A percentile compares a stretch with the other conserved stretches of the same genome.
phyloP scores from a whole-genome alignment of 2,113 vertebrate genomes.

The Aptenodytes patagonicus region DNA sequence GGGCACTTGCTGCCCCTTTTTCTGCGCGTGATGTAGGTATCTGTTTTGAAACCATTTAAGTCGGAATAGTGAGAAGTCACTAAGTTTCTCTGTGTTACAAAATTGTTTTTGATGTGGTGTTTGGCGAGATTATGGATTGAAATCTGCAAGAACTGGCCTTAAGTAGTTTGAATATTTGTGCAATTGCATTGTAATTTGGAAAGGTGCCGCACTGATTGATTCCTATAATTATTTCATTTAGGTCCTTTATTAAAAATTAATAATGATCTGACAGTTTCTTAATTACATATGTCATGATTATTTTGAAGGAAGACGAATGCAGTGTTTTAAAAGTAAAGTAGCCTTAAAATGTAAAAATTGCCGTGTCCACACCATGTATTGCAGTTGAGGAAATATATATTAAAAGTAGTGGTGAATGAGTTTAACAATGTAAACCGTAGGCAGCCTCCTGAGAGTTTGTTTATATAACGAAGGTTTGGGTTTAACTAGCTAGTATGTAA shows the following conservation, averaged over 20 bases:
- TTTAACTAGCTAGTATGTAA: slow-evolving; percentile 62
- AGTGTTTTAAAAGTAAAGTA: slow-evolving; percentile 66
- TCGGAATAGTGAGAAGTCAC: background rate
- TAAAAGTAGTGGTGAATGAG: slow-evolving; percentile 52
- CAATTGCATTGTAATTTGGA: slow-evolving; percentile 73
- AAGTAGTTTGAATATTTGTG: slow-evolving; percentile 76
- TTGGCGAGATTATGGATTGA: background rate
- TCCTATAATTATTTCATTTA: slow-evolving; percentile 82
- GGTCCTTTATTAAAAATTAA: slow-evolving; percentile 84
- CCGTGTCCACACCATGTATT: background rate
- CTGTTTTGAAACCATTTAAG: background rate
- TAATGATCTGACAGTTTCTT: slow-evolving; percentile 79
- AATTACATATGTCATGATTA: slow-evolving; percentile 78
- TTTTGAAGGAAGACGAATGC: slow-evolving; percentile 75
- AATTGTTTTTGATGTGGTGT: slow-evolving; percentile 35
- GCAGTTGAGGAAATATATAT: background rate
- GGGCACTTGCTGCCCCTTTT: background rate
- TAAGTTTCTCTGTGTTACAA: background rate
- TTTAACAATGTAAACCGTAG: slow-evolving; percentile 64
- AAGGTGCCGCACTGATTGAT: slow-evolving; percentile 81
- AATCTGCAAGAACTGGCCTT: slow-evolving; percentile 41
- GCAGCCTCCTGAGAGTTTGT: slow-evolving; percentile 68
- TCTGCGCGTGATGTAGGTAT: background rate
- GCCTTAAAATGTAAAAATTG: slow-evolving; percentile 45
- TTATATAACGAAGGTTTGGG: slow-evolving; percentile 66